Evolutionary conservation across 2,888 invertebrate species (phyloP).

Genomic region (Drosophila rellima): DNA sequence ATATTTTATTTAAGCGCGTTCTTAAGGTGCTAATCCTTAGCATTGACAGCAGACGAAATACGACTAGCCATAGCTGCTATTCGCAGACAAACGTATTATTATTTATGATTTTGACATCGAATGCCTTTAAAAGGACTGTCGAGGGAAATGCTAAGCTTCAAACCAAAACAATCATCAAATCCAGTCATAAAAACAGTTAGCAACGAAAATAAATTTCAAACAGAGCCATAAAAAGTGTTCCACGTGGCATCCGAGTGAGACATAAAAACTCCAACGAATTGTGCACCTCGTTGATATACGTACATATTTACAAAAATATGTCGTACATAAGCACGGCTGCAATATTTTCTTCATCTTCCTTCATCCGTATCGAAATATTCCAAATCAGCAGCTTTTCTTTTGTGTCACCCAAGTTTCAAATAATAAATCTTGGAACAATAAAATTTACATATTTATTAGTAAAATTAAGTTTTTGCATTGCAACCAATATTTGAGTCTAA

Average conservation of each 20-base stretch:
- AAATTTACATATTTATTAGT: constrained; percentile 77
- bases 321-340: constrained; percentile 17
- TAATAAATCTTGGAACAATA: constrained; percentile 75
- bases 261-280: constrained; percentile 65
- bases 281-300: constrained; percentile 43
- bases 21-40: constrained; percentile 45
- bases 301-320: constrained; percentile 15
- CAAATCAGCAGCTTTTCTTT: constrained; percentile 74
- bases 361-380: constrained; percentile 27
- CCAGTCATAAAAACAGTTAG: constrained; percentile 80
- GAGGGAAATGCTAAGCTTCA: constrained; percentile 38
- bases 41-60: constrained; percentile 23
- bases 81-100: constrained; percentile 52
- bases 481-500: constrained; percentile 50
- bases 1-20: constrained; percentile 10
- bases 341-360: constrained; percentile 43
- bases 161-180: constrained; percentile 80
- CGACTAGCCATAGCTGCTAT: constrained; percentile 47
- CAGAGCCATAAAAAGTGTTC: constrained; percentile 67
- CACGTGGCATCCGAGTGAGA: constrained; percentile 62
- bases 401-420: constrained; percentile 44
- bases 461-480: constrained; percentile 41
- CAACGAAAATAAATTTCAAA: constrained; percentile 75
- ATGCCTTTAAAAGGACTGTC: constrained; percentile 26
- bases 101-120: constrained; percentile 66